phyloP scores from a whole-genome alignment of 2,797 vertebrate species.

The Erethizon dorsatum region DNA sequence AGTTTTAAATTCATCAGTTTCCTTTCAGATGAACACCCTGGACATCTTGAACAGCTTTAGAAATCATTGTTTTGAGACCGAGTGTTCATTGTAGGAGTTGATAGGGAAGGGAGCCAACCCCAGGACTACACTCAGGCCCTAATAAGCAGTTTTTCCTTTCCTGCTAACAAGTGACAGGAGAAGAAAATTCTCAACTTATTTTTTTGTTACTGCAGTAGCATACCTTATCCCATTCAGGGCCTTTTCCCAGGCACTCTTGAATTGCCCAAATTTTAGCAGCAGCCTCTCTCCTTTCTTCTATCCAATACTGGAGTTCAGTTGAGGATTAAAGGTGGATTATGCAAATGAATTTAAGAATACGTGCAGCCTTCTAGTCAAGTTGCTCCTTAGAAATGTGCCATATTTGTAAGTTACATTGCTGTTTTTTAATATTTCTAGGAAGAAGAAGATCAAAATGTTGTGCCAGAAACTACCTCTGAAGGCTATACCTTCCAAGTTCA shows the following conservation, averaged over 20 bases:
- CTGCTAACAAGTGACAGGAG: background rate
- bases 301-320: background rate
- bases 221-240: background rate
- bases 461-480: conserved; percentile 93
- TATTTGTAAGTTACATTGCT: background rate
- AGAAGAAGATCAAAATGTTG: conserved; percentile 93
- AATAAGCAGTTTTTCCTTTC: background rate
- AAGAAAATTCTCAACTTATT: background rate
- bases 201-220: background rate
- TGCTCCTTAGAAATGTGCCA: background rate
- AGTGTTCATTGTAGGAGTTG: background rate
- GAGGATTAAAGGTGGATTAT: background rate
- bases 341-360: background rate
- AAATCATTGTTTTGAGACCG: background rate
- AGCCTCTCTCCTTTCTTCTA: background rate
- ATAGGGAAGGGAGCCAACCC: background rate
- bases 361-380: background rate
- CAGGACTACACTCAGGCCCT: background rate
- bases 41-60: background rate
- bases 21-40: conserved; percentile 10
- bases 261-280: background rate
- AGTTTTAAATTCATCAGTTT: background rate
- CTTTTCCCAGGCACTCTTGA: background rate
- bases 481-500: conserved; percentile 95
- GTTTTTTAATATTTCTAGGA: conserved; percentile 89